Evolutionary conservation across 2,888 invertebrate genomes (phyloP), one percentile per base, ranked within the genome.

Genomic region (Opisthograptis luteolata): DNA sequence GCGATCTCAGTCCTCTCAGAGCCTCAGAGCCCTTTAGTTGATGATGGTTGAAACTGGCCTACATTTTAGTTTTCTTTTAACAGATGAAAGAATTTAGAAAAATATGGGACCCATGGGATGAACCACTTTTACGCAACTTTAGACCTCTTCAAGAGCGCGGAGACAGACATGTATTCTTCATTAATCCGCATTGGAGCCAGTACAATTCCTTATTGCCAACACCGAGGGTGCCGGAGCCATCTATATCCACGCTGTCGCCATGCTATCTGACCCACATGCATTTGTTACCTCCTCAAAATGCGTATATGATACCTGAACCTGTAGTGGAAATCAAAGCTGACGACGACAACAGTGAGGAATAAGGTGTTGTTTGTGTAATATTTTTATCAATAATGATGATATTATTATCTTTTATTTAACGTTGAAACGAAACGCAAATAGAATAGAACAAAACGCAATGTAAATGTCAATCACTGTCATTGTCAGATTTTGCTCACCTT

Each of bases 21-120:
- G n/a, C n/a, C n/a, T n/a, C n/a, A n/a, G n/a, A n/a, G n/a, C n/a
- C n/a, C n/a, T n/a, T n/a, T n/a, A n/a, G n/a, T n/a, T n/a, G n/a
- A n/a, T n/a, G n/a, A n/a, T n/a, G n/a, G n/a, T n/a, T n/a, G n/a
- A n/a, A n/a, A n/a, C n/a, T n/a, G n/a, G n/a, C n/a, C n/a, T n/a
- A n/a, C n/a, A n/a, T n/a, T n/a, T n/a, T n/a, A n/a, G 13, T 15
- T n/a, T 24, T 43, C 7, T 1, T 64, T 3, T 7, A 76, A 12
- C 64, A 93, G 93, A 79, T 93, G 68, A 87, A 86, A 48, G 73
- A 84, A 59, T 92, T 94, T 59, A 90, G 93, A 8, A 86, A 79
- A 32, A 61, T 94, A 4, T 80, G 89, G 68, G 81, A 92, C 39
- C 83, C 84, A 0, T 89, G 87, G 87, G 88, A 89, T 43, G 84